Conservation (phyloP, 1,140 invertebrate species). For the Brachionus plicatilis region DNA sequence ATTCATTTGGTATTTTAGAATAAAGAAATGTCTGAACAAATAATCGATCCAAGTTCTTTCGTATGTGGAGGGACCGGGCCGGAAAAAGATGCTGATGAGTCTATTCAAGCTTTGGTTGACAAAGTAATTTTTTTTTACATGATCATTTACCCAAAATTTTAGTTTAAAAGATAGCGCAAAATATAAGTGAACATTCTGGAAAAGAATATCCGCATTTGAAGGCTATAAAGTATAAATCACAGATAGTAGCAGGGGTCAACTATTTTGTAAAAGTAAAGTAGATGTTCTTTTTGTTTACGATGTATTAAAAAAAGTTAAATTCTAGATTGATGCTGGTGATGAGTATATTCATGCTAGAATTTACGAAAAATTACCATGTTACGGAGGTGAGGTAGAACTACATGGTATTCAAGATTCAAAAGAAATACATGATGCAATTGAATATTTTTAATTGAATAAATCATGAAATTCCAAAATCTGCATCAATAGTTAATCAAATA, state of each 20-base stretch:
- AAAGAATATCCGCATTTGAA: conserved; percentile 40
- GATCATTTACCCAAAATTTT: no score
- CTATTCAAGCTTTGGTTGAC: neutral
- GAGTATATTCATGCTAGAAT: neutral
- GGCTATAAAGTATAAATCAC: conserved; percentile 44
- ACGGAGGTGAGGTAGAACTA: neutral
- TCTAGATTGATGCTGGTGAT: neutral
- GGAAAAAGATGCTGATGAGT: neutral
- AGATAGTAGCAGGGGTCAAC: conserved; percentile 49
- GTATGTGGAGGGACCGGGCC: neutral
- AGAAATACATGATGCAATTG: neutral
- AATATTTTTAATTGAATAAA: neutral
- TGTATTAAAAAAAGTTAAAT: neutral
- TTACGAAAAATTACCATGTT: neutral
- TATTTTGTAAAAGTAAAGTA: conserved; percentile 49
- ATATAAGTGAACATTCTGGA: neutral
- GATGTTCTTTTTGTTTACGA: neutral
- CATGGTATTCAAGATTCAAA: neutral
- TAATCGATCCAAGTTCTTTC: neutral
- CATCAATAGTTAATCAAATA: no score
- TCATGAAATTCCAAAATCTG: no score
- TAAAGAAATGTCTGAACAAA: neutral
- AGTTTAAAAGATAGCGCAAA: neutral
- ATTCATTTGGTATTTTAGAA: neutral
- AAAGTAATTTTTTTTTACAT: neutral